Evolutionary conservation across 2,797 vertebrate genomes (phyloP), one percentile per base, ranked within the genome.

Genomic region (Rousettus madagascariensis): DNA sequence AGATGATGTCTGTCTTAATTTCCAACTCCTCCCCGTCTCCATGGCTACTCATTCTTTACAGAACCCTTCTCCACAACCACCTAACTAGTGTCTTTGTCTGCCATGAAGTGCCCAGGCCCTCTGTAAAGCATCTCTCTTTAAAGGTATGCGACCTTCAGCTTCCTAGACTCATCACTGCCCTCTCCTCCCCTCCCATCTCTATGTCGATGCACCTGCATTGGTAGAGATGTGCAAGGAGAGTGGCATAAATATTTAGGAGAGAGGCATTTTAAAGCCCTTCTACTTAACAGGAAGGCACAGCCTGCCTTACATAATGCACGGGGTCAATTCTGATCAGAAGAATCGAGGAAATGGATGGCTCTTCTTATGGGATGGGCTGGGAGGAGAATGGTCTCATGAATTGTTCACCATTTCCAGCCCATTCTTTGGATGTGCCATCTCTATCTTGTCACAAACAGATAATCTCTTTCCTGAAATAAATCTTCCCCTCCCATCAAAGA

Each of bases 401-500:
- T 41, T 36, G 24, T 28, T 89, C 57, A 49, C 66, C 55, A 65
- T 49, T 69, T 51, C 72, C 72, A 87, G 61, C 28, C 80, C 57
- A 38, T 36, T 85, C 66, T 49, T 68, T 43, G 36, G 24, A 36
- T 28, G 33, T 59, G 63, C 30, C 80, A 71, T 69, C 46, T 36
- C 77, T 55, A 20, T 5, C 53, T 53, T 95, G 63, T 94, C 78
- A 77, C 13, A 30, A 55, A 38, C 69, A 90, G 15, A 36, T 2
- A 28, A n/a, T 63, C 53, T 57, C 89, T 65, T 96, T 94, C 93
- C 90, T 96, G 83, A 96, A 97, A 91, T 57, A 86, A 63, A 79
- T 65, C 83, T 90, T 92, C 74, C 85, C 77, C 93, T 93, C 80
- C 94, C 94, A 92, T 93, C 85, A 72, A 83, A 96, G 74, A 33